Evolutionary conservation across 2,888 invertebrate genomes (phyloP).

Genomic region (Hydraecia micacea): DNA sequence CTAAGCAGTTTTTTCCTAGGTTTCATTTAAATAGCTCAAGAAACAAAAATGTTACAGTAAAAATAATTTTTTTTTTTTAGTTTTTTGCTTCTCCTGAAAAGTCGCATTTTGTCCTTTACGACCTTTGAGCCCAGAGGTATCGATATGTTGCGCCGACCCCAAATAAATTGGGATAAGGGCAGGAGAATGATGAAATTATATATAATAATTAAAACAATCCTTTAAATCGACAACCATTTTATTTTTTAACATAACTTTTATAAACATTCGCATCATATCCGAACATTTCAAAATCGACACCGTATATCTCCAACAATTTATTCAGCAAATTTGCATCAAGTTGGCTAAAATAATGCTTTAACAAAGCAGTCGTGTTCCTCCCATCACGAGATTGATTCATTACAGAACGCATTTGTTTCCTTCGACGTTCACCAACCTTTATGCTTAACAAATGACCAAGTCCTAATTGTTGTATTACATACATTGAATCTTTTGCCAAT

Average conservation of each 20-base stretch:
- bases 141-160: too few species aligned
- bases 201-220: conserved; percentile 29
- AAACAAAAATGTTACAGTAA: too few species aligned
- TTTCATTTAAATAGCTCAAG: too few species aligned
- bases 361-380: conserved; percentile 83
- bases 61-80: too few species aligned
- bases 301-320: conserved; percentile 91
- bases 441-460: conserved; percentile 88
- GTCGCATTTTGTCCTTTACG: too few species aligned
- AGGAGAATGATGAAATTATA: too few species aligned
- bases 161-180: too few species aligned
- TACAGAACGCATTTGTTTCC: conserved; percentile 88
- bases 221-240: conserved; percentile 71
- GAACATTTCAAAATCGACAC: conserved; percentile 93
- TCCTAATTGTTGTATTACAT: conserved; percentile 90
- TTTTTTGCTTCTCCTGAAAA: too few species aligned
- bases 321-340: conserved; percentile 89
- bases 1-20: too few species aligned
- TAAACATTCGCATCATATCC: conserved; percentile 91
- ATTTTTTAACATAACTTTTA: conserved; percentile 87
- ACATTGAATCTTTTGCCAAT: conserved; percentile 90
- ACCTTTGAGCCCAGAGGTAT: too few species aligned
- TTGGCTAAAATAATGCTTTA: conserved; percentile 90
- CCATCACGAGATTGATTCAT: conserved; percentile 90
- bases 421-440: conserved; percentile 86